phyloP scores from a whole-genome alignment of 1,140 invertebrate genomes.

The Zaprionus camerounensis region DNA sequence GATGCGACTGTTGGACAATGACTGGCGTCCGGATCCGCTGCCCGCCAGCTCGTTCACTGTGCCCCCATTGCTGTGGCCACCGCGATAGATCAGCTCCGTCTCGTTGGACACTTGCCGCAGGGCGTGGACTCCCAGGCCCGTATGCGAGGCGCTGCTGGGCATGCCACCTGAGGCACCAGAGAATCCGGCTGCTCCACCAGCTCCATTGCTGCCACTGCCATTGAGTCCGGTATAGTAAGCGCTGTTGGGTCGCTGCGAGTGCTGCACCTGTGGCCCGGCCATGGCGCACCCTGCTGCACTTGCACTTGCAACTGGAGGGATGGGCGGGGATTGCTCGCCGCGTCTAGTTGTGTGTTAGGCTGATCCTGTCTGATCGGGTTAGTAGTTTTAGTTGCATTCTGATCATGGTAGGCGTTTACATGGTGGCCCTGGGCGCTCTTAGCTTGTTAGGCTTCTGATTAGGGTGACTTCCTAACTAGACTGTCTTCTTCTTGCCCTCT shows the following conservation, averaged over 20 bases:
- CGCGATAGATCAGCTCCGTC: constrained; percentile 79
- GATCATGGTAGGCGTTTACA: constrained; percentile 40
- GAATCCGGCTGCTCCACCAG: neutral
- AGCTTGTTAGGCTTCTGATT: constrained; percentile 9
- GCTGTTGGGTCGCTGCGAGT: constrained; percentile 73
- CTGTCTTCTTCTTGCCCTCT: neutral
- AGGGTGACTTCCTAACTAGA: neutral
- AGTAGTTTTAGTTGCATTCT: constrained; percentile 68
- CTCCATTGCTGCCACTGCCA: constrained; percentile 49
- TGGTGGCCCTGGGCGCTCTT: constrained; percentile 5
- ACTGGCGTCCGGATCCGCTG: constrained; percentile 28
- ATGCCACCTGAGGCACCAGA: constrained; percentile 30
- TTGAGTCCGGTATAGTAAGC: constrained; percentile 79
- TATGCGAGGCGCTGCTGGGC: constrained; percentile 74
- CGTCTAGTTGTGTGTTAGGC: constrained; percentile 42
- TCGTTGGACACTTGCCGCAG: constrained; percentile 79
- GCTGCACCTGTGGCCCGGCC: constrained; percentile 81
- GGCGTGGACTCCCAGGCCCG: constrained; percentile 72
- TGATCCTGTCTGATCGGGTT: constrained; percentile 41
- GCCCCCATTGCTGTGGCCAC: constrained; percentile 71
- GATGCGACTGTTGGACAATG: constrained; percentile 24
- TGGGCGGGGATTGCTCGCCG: neutral
- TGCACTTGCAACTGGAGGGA: constrained; percentile 3
- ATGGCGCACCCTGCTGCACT: constrained; percentile 36
- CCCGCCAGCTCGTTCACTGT: constrained; percentile 60